Evolutionary conservation across 2,888 invertebrate genomes (phyloP).

Genomic region (Napeogenes sylphis): DNA sequence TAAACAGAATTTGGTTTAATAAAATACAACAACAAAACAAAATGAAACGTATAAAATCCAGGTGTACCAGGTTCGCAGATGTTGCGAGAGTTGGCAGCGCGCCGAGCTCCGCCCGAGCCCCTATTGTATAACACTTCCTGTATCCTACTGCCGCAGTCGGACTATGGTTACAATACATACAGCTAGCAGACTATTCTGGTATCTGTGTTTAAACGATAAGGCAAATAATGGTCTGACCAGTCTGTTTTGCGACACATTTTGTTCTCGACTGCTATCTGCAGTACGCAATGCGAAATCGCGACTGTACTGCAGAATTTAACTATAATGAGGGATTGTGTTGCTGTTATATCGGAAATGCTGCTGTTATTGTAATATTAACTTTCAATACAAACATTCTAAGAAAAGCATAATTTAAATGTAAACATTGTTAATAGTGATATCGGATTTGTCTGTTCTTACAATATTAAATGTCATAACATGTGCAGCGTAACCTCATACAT

Average conservation of each 20-base stretch:
- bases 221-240: conserved; percentile 12
- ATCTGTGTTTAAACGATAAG: conserved; percentile 16
- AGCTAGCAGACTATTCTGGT: conserved; percentile 16
- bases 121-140: conserved; percentile 9
- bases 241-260: conserved; percentile 6
- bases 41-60: conserved; percentile 1
- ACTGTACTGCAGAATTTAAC: conserved; percentile 18
- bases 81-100: conserved; percentile 10
- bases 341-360: not conserved
- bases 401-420: no score
- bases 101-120: conserved; percentile 10
- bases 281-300: conserved; percentile 28
- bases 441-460: no score
- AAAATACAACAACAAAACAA: not conserved
- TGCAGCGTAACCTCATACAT: conserved; percentile 14
- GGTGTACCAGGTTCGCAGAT: conserved; percentile 11
- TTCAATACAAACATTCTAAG: no score
- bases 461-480: no score
- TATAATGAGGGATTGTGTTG: conserved; percentile 10
- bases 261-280: conserved; percentile 12
- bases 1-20: not conserved
- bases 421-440: no score
- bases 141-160: not conserved
- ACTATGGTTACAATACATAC: not conserved
- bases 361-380: no score